phyloP scores from a whole-genome alignment of 92 coral and sea anemone genomes.

The Phenganax stokvisi region DNA sequence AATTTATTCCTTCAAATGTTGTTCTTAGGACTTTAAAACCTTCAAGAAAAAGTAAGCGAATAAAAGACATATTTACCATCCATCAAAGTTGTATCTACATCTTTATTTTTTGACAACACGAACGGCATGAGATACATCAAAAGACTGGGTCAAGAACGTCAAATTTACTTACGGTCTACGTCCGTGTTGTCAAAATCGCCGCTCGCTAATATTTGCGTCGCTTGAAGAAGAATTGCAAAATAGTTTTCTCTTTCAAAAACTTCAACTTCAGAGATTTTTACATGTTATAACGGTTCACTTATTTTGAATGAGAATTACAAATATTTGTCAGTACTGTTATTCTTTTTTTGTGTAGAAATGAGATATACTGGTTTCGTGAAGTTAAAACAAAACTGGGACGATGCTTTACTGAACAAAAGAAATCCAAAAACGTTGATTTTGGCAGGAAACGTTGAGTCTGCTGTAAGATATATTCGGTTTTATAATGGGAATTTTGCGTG shows the following conservation, averaged over 20 bases:
- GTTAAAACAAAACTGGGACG: slow-evolving; percentile 88
- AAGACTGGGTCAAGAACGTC: too few relatives aligned
- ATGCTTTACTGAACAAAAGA: slow-evolving; percentile 50
- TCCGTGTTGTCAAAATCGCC: too few relatives aligned
- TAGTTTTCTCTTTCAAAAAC: not conserved
- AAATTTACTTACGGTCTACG: too few relatives aligned
- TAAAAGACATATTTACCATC: too few relatives aligned
- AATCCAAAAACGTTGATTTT: slow-evolving; percentile 79
- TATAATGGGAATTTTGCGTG: not conserved
- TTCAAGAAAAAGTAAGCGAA: slow-evolving; percentile 69
- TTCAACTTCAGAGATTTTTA: too few relatives aligned
- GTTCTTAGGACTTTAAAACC: slow-evolving; percentile 32
- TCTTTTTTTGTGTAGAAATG: slow-evolving; percentile 45
- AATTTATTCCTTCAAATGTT: slow-evolving; percentile 30
- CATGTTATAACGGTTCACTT: too few relatives aligned
- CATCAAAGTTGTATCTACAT: too few relatives aligned
- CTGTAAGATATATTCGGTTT: slow-evolving; percentile 54
- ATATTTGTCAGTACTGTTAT: too few relatives aligned
- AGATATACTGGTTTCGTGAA: slow-evolving; percentile 68
- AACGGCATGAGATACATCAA: too few relatives aligned
- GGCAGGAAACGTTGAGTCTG: slow-evolving; percentile 88
- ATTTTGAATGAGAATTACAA: not conserved
- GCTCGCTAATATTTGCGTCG: not conserved
- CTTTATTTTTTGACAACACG: too few relatives aligned
- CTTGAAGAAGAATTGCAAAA: not conserved